Base-by-base conservation (phyloP, 2,113 vertebrate genomes). In the Zosterops hypoxanthus region DNA sequence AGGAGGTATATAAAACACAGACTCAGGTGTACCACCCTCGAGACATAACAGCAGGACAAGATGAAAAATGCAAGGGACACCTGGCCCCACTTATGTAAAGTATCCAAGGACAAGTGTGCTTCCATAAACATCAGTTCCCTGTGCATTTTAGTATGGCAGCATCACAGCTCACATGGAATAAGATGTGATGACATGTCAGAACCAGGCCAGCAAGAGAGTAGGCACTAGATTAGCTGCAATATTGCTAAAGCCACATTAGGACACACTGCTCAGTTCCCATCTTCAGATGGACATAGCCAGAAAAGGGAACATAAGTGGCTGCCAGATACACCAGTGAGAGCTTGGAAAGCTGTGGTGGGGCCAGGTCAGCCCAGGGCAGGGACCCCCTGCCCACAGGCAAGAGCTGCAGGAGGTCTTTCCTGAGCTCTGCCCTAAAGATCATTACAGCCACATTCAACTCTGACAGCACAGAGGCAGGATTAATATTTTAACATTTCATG, bases 381-480 rank as follows among this genome's bases (percentile, higher is more conserved):
- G 21, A 20, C 1, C 49, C 13, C 50, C 6, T 63, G 14, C 18
- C 5, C 18, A 82, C 20, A 57, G 34, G 8, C 0, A 0, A 13
- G 31, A 2, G 8, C 34, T 1, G 0, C 2, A 1, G 63, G 44
- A 83, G 46, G 12, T 13, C 15, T 70, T 28, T 60, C 41, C 31
- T 82, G 33, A 61, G 33, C 12, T 66, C 39, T 85, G 11, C 34
- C 19, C 14, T 70, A 44, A 81, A 47, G 21, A 44, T 63, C 29
- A 50, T 63, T 14, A 88, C 68, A 94, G 23, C 17, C 5, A 3
- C 42, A 31, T 77, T 59, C 57, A 65, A 52, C 8, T 47, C 66
- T 66, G 29, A 61, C n/a, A 85, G 46, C 63, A 73, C 33, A 86
- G 69, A 78, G 33, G 6, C 5, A 83, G 23, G 26, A 88, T 94